These are phyloP conservation scores for Tromatobia lineatoria DNA, from an alignment of 2,888 invertebrate genomes.

Conservation along the genomic window DNA sequence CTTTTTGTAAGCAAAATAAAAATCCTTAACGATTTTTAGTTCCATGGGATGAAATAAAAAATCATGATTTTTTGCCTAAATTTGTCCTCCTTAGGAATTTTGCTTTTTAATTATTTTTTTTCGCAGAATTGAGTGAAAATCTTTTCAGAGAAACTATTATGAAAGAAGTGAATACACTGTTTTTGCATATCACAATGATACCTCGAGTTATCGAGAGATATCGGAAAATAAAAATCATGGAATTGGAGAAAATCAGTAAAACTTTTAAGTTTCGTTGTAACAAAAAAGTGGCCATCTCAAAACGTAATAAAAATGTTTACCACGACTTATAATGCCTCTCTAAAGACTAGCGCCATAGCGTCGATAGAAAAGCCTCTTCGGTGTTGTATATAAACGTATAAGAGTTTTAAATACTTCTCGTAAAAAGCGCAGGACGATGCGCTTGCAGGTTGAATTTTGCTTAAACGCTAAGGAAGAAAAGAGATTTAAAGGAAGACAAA, in stretches of 20 bases:
- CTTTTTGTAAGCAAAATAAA: too few species aligned
- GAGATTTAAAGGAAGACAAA: background rate
- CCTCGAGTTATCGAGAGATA: background rate
- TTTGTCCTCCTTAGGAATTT: too few species aligned
- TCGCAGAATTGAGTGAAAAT: too few species aligned
- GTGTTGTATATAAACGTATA: conserved; percentile 67
- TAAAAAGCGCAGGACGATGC: background rate
- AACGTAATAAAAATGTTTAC: conserved; percentile 49
- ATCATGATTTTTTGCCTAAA: too few species aligned
- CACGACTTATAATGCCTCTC: conserved; percentile 43
- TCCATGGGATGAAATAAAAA: too few species aligned
- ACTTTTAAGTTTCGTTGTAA: conserved; percentile 31
- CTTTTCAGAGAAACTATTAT: too few species aligned
- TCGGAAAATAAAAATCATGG: background rate
- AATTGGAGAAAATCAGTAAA: too few species aligned
- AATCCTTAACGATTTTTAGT: too few species aligned
- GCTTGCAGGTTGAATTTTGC: background rate
- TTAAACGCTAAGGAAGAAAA: background rate
- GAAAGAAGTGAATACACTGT: background rate
- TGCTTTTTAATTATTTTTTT: too few species aligned
- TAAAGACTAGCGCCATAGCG: conserved; percentile 60
- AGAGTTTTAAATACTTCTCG: conserved; percentile 53
- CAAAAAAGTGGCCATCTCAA: conserved; percentile 42
- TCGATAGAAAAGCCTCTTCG: conserved; percentile 65
- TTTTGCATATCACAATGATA: background rate